A percentile compares a stretch with the other conserved stretches of the same genome.
phyloP scores from a whole-genome alignment of 2,797 vertebrate species.

The Tokudaia tokunoshimensis region DNA sequence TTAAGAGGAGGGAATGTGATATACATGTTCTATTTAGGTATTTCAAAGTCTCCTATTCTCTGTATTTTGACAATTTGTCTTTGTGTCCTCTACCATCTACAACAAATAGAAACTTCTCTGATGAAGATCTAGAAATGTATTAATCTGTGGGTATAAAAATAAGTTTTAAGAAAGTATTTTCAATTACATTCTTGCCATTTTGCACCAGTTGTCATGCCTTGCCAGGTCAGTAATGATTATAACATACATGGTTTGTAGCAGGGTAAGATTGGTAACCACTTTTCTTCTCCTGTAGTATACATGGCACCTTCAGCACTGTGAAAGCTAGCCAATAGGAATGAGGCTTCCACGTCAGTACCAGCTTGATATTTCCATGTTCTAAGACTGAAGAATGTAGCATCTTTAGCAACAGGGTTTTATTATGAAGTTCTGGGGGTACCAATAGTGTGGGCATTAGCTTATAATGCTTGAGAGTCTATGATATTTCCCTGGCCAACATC shows the following conservation, averaged over 20 bases:
- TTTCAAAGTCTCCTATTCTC: not conserved
- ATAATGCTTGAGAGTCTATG: not conserved
- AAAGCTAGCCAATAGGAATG: not conserved
- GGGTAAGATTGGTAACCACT: not conserved
- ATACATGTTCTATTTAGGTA: not conserved
- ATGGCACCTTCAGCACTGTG: not conserved
- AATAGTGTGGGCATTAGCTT: not conserved
- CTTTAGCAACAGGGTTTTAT: not conserved
- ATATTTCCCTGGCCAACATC: not conserved
- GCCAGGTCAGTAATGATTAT: not conserved
- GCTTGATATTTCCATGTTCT: not conserved
- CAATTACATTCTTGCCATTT: not conserved
- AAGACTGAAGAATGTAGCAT: not conserved
- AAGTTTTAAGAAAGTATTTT: not conserved
- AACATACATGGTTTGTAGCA: not conserved
- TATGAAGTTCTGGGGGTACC: not conserved
- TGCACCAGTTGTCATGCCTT: not conserved
- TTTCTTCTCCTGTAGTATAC: not conserved
- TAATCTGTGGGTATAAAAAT: not conserved
- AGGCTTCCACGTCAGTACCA: not conserved
- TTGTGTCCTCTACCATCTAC: not conserved
- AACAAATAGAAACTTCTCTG: not conserved
- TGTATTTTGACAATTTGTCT: not conserved
- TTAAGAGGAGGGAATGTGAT: not conserved
- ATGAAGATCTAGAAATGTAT: not conserved